Evolutionary conservation across 2,113 vertebrate genomes (phyloP).

Genomic region (Edolisoma coerulescens): DNA sequence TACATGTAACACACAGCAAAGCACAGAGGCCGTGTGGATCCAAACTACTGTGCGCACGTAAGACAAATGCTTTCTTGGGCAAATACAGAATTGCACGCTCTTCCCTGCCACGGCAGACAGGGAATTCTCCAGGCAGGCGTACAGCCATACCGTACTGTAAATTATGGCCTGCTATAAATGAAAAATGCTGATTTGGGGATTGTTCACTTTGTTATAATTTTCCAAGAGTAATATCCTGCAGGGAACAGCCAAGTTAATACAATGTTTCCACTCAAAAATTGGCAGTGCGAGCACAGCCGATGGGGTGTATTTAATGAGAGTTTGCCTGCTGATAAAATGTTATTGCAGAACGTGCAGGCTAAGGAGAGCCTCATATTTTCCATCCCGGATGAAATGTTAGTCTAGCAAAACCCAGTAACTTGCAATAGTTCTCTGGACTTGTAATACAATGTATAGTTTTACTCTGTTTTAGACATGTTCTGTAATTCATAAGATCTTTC

Average conservation of each 20-base stretch:
- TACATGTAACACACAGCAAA: accelerated
- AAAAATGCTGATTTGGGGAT: slow-evolving; percentile 50
- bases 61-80: neutral
- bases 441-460: neutral
- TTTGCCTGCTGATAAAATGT: slow-evolving; percentile 47
- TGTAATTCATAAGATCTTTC: neutral
- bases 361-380: slow-evolving; percentile 20
- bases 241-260: slow-evolving; percentile 53
- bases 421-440: neutral
- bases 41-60: neutral
- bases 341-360: slow-evolving; percentile 8
- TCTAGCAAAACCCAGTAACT: neutral
- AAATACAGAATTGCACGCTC: neutral
- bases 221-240: slow-evolving; percentile 36
- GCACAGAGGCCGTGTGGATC: neutral
- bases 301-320: slow-evolving; percentile 23
- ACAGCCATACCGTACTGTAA: neutral
- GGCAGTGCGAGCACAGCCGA: neutral
- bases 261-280: slow-evolving; percentile 59
- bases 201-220: slow-evolving; percentile 42
- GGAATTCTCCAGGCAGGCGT: neutral
- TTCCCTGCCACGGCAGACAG: neutral
- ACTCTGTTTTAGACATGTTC: neutral
- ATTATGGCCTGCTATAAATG: slow-evolving; percentile 23
- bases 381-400: neutral